Evolutionary conservation across 1,140 invertebrate genomes (phyloP).

Genomic region (Drosophila nigromelanica): DNA sequence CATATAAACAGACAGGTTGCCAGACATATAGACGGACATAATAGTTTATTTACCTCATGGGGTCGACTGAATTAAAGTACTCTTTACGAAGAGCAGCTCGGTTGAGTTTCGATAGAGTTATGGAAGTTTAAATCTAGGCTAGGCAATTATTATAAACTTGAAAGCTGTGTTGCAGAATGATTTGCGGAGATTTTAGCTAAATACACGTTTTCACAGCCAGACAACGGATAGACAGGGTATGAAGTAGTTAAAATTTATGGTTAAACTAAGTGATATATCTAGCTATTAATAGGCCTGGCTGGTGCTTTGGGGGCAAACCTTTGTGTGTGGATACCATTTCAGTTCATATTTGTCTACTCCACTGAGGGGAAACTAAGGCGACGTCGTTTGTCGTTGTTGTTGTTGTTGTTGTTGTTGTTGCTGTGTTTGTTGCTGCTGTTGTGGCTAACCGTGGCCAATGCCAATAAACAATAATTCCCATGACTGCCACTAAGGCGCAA

Average conservation of each 20-base stretch:
- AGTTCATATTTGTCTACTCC: conserved; percentile 49
- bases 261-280: conserved; percentile 51
- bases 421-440: conserved; percentile 37
- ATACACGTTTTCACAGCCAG: conserved; percentile 9
- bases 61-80: too few relatives aligned
- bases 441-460: conserved; percentile 72
- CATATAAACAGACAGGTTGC: too few relatives aligned
- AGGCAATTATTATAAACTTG: conserved; percentile 1
- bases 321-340: conserved; percentile 37
- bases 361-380: conserved; percentile 12
- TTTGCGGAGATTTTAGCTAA: neutral
- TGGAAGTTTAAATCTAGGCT: conserved; percentile 6
- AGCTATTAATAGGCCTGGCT: conserved; percentile 42
- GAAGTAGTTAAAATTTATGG: conserved; percentile 38
- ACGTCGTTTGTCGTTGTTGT: conserved; percentile 15
- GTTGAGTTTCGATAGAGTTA: neutral
- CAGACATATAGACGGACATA: too few relatives aligned
- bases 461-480: conserved; percentile 83
- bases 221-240: neutral
- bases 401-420: conserved; percentile 18
- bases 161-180: neutral
- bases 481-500: conserved; percentile 77
- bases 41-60: too few relatives aligned
- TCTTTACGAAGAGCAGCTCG: too few relatives aligned
- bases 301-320: conserved; percentile 28